Evolutionary conservation across 2,888 invertebrate genomes (phyloP), one percentile per base, ranked within the genome.

Genomic region (Tribolium freemani): DNA sequence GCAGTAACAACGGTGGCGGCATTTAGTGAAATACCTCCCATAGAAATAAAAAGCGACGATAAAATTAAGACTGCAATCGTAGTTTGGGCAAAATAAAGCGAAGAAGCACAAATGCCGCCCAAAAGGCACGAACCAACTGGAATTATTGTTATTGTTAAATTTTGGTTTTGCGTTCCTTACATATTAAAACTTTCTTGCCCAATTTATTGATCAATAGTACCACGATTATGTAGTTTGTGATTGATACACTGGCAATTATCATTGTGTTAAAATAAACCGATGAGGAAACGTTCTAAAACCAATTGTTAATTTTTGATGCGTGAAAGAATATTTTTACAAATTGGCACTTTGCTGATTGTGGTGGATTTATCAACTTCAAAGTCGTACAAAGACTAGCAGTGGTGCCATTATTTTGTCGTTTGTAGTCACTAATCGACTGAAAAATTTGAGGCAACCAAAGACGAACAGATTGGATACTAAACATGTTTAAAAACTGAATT

Each of bases 401-500:
- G 66, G 83, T 80, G 4, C 80, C 76, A 69, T 83, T 81, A 61
- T 85, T 77, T 26, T 76, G 71, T 26, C 69, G 68, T 72, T 83
- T 76, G 74, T 85, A 86, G 70, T 86, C 85, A 73, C 84, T 84
- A 60, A 93, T 91, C 83, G 93, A 92, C 61, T 93, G 91, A 76
- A 96, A 95, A 10, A 96, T 88, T 83, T 96, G 95, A 0, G 96
- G 96, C 77, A 95, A 90, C 96, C 96, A 96, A 38, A 96, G 88
- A 13, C 95, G 92, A 45, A 96, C 87, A 0, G 95, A 94, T 81
- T 96, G 96, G 76, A 93, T 75, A 45, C 87, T 86, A 81, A 91
- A 87, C 84, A 93, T 90, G 69, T 91, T 88, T 30, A 90, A 88
- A 83, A 91, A 90, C 79, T 93, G 91, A 77, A 93, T 90, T 0